Conservation (phyloP, 2,888 invertebrate genomes). For the Eristalis pertinax region DNA sequence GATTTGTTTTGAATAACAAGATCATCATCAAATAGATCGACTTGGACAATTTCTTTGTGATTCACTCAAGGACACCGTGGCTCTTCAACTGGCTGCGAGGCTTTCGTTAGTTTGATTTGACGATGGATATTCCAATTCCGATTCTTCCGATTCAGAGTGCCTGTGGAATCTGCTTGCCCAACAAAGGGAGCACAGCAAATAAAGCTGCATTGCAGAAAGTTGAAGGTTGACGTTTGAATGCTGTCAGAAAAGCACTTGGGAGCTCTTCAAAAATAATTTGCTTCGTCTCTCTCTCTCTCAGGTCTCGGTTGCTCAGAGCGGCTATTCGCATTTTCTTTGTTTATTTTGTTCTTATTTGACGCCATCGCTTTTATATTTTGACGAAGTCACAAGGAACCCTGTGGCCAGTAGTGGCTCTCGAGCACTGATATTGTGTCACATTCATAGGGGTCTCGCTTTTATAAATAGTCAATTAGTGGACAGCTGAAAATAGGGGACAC, state of each 20-base stretch:
- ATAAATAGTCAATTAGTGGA: background rate
- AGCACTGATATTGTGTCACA: background rate
- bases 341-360: background rate
- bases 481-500: background rate
- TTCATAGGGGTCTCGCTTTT: background rate
- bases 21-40: conserved; percentile 1
- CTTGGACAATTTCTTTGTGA: background rate
- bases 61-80: too few relatives aligned
- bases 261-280: conserved; percentile 39
- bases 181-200: background rate
- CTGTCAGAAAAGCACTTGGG: background rate
- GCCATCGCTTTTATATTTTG: background rate
- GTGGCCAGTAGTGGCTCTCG: background rate
- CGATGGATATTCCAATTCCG: background rate
- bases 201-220: conserved; percentile 34
- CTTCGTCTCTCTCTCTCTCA: conserved; percentile 6
- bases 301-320: background rate
- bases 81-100: background rate
- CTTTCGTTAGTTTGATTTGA: background rate
- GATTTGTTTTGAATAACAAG: conserved; percentile 21
- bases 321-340: background rate
- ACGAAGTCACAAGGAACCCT: background rate
- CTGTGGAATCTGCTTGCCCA: background rate
- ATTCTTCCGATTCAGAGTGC: background rate
- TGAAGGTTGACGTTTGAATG: conserved; percentile 29